Percentiles rank a stretch among this genome's conserved stretches.
phyloP scores from a whole-genome alignment of 2,113 vertebrate genomes.

The Poeciliopsis prolifica region DNA sequence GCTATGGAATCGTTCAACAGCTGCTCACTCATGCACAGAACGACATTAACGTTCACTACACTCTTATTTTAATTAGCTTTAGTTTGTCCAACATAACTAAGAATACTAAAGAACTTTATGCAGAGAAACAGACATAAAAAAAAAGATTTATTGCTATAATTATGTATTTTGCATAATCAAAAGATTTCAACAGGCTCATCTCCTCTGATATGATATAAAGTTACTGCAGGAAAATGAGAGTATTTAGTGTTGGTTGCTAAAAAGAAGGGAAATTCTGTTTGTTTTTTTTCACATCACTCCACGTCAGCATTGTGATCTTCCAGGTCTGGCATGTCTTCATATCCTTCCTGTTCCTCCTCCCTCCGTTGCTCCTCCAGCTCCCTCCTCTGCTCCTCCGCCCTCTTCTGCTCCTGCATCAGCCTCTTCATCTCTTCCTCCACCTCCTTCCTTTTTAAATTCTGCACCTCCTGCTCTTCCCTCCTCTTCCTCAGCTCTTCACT shows the following conservation, averaged over 20 bases:
- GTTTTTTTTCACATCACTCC: constrained; percentile 3
- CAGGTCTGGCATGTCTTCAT: constrained; percentile 69
- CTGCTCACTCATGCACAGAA: too few relatives aligned
- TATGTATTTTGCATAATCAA: neutral
- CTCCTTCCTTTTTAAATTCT: constrained; percentile 40
- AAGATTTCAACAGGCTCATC: neutral
- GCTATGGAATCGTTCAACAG: too few relatives aligned
- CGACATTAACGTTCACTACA: too few relatives aligned
- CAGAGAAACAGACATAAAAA: neutral
- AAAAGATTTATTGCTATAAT: constrained; percentile 24
- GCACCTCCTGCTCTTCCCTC: constrained; percentile 1
- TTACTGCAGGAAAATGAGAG: neutral
- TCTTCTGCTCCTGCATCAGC: constrained; percentile 39
- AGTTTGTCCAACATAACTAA: too few relatives aligned
- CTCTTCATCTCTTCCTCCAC: constrained; percentile 65
- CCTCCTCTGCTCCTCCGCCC: constrained; percentile 39
- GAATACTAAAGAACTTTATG: neutral
- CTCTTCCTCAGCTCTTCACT: neutral
- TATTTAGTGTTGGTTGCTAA: neutral
- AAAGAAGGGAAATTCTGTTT: neutral
- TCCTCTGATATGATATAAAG: neutral
- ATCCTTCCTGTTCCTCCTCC: constrained; percentile 43
- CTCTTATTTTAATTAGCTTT: too few relatives aligned
- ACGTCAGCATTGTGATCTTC: constrained; percentile 32
- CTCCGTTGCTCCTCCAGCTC: constrained; percentile 45